Conservation (phyloP, 2,113 vertebrate genomes). For the Oryzias melastigma region DNA sequence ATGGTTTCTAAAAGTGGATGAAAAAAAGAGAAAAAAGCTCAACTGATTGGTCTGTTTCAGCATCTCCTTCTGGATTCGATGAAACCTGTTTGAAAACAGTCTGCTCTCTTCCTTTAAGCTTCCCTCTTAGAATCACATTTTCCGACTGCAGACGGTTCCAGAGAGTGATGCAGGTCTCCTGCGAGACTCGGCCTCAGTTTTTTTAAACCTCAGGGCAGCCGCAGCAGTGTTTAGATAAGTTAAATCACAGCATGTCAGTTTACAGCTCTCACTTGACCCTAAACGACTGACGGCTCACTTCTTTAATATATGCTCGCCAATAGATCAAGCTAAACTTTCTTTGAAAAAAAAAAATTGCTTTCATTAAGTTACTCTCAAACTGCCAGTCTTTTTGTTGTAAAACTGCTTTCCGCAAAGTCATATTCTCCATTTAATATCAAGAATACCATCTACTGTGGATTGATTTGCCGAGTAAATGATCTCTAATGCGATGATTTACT, state of each 20-base stretch:
- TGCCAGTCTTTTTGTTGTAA: slow-evolving; percentile 11
- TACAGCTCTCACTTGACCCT: slow-evolving; percentile 34
- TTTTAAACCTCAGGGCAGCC: slow-evolving; percentile 44
- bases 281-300: slow-evolving; percentile 1
- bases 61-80: slow-evolving; percentile 41
- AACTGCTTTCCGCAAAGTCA: slow-evolving; percentile 1
- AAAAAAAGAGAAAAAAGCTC: too few species aligned
- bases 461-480: slow-evolving; percentile 12
- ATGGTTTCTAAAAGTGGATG: too few species aligned
- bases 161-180: slow-evolving; percentile 21
- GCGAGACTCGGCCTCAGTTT: slow-evolving; percentile 41
- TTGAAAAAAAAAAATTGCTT: background rate
- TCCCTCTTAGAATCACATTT: slow-evolving; percentile 48
- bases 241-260: slow-evolving; percentile 38
- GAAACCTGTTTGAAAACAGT: slow-evolving; percentile 53
- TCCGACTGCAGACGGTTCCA: slow-evolving; percentile 39
- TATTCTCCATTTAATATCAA: slow-evolving; percentile 16
- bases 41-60: slow-evolving; percentile 34
- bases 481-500: slow-evolving; percentile 23
- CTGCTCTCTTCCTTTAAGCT: slow-evolving; percentile 34
- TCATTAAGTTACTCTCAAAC: slow-evolving; percentile 20
- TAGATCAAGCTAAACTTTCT: slow-evolving; percentile 3
- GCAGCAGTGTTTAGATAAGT: slow-evolving; percentile 36
- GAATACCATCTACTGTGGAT: slow-evolving; percentile 19
- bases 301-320: slow-evolving; percentile 15